A percentile compares a stretch with the other conserved stretches of the same genome.
phyloP scores from a whole-genome alignment of 2,113 vertebrate genomes.

The Lathamus discolor region DNA sequence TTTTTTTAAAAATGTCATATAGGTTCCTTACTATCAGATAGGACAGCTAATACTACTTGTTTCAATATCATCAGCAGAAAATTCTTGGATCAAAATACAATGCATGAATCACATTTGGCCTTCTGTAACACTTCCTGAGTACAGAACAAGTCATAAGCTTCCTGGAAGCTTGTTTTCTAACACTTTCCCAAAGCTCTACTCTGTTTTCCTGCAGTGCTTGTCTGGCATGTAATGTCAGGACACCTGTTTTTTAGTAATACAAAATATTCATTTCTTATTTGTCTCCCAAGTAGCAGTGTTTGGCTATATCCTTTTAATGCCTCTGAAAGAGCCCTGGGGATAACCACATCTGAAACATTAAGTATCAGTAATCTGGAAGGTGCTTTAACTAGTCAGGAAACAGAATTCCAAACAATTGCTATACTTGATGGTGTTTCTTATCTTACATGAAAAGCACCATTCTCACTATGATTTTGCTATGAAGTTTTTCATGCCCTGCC shows the following conservation, averaged over 20 bases:
- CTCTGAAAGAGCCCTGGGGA: neutral
- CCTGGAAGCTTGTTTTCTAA: neutral
- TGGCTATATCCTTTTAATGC: neutral
- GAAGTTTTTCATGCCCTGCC: neutral
- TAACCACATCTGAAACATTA: neutral
- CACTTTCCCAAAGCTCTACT: neutral
- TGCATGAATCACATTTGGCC: neutral
- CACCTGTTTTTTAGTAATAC: slow-evolving; percentile 17
- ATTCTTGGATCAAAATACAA: neutral
- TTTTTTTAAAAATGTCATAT: neutral
- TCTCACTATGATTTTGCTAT: neutral
- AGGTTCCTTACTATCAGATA: neutral
- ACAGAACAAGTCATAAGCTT: neutral
- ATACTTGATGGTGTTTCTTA: neutral
- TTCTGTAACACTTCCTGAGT: neutral
- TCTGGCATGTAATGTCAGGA: neutral
- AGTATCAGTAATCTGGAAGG: neutral
- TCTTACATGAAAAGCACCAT: neutral
- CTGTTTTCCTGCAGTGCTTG: neutral
- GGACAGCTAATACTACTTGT: neutral
- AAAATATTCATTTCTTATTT: neutral
- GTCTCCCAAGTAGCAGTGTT: neutral
- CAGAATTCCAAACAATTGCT: neutral
- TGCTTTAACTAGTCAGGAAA: neutral
- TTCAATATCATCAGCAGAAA: neutral